Evolutionary conservation across 1,140 invertebrate genomes (phyloP).

Genomic region (Euglossa dilemma): DNA sequence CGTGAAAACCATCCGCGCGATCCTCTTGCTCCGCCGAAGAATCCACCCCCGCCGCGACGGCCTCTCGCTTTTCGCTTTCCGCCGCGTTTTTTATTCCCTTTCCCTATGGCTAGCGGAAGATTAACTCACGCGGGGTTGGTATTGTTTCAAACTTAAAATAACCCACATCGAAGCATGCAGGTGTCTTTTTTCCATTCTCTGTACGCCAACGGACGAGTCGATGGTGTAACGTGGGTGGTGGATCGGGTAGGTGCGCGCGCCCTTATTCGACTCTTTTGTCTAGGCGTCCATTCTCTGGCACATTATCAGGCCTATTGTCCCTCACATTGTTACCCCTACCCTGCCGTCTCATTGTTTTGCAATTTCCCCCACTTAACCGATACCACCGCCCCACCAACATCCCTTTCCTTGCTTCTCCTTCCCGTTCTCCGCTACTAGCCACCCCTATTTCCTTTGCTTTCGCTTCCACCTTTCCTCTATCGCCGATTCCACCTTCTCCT

Average conservation of each 20-base stretch:
- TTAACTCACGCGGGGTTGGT: not conserved
- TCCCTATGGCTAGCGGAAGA: not conserved
- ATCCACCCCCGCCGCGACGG: too few species aligned
- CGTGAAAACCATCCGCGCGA: not conserved
- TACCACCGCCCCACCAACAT: slow-evolving; percentile 74
- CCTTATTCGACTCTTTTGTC: slow-evolving; percentile 82
- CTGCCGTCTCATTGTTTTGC: slow-evolving; percentile 81
- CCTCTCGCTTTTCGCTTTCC: too few species aligned
- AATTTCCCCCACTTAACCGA: slow-evolving; percentile 83
- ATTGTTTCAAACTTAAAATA: slow-evolving; percentile 31
- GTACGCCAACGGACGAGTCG: slow-evolving; percentile 61
- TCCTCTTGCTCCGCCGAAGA: too few species aligned
- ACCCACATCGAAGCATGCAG: slow-evolving; percentile 46
- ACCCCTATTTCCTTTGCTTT: slow-evolving; percentile 53
- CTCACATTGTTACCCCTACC: slow-evolving; percentile 81
- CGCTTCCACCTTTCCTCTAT: slow-evolving; percentile 45
- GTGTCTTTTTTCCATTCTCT: slow-evolving; percentile 59
- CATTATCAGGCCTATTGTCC: slow-evolving; percentile 83
- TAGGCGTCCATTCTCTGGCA: slow-evolving; percentile 82
- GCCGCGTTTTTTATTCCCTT: not conserved
- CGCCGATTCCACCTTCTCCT: slow-evolving; percentile 13
- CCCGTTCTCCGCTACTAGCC: slow-evolving; percentile 32
- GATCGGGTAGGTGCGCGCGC: slow-evolving; percentile 75
- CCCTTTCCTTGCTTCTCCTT: slow-evolving; percentile 55
- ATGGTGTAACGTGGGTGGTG: slow-evolving; percentile 70